Conservation (phyloP, 2,113 vertebrate genomes). For the Gobiocypris rarus region DNA sequence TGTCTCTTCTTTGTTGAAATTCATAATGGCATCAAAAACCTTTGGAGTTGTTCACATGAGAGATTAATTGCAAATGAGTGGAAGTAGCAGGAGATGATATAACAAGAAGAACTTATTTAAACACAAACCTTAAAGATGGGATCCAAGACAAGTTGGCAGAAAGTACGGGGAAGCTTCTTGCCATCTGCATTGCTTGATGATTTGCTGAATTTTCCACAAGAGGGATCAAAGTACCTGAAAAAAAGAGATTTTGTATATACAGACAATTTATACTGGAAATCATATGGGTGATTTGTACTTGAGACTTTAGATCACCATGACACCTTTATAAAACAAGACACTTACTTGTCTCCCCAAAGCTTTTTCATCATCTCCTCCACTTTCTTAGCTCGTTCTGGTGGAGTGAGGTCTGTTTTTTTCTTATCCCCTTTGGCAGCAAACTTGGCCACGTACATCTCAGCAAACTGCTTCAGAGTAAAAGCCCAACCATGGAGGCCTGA, state of each 20-base stretch:
- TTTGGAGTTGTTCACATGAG: slow-evolving; percentile 24
- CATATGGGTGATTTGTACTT: background rate
- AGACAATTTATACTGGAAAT: background rate
- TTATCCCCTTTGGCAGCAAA: slow-evolving; percentile 69
- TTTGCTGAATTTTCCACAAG: slow-evolving; percentile 71
- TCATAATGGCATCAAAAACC: slow-evolving; percentile 76
- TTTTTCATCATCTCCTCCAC: slow-evolving; percentile 64
- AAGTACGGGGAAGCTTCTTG: slow-evolving; percentile 69
- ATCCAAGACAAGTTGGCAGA: slow-evolving; percentile 69
- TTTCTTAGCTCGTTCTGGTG: slow-evolving; percentile 47
- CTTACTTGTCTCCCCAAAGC: slow-evolving; percentile 62
- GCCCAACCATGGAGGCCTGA: slow-evolving; percentile 67
- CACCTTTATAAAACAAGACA: background rate
- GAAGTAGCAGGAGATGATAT: background rate
- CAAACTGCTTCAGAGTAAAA: slow-evolving; percentile 72
- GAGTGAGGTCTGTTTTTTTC: slow-evolving; percentile 61
- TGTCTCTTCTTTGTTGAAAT: slow-evolving; percentile 73
- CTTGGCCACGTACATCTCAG: slow-evolving; percentile 68
- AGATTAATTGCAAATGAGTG: background rate
- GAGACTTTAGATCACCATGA: background rate
- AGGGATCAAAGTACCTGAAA: slow-evolving; percentile 66
- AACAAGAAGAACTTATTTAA: background rate
- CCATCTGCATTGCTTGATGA: slow-evolving; percentile 61
- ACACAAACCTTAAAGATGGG: slow-evolving; percentile 65
- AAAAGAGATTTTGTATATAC: background rate